These are phyloP conservation scores for Danio rerio DNA, from an alignment of 2,113 vertebrate species.

Conservation along the genomic window GRCz12tu NC_133200.1:34635501-34636000, in stretches of 20 bases:
- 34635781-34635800: slow-evolving; percentile 90
- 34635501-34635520: too few relatives aligned
- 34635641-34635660: slow-evolving; percentile 83
- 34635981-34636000: too few relatives aligned
- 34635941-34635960: too few relatives aligned
- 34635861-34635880: slow-evolving; percentile 98
- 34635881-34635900: slow-evolving; percentile 95
- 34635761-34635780: slow-evolving; percentile 81
- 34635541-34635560: slow-evolving; percentile 96
- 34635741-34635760: slow-evolving; percentile 82
- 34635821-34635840: slow-evolving; percentile 85
- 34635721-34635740: slow-evolving; percentile 75
- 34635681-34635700: slow-evolving; percentile 75
- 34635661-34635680: slow-evolving; percentile 75
- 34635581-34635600: slow-evolving; percentile 88
- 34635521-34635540: slow-evolving; percentile 72
- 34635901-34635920: slow-evolving; percentile 68
- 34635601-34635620: slow-evolving; percentile 93
- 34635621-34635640: slow-evolving; percentile 97
- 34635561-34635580: slow-evolving; percentile 90
- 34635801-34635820: slow-evolving; percentile 93
- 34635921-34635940: background rate
- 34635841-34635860: slow-evolving; percentile 90
- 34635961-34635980: too few relatives aligned
- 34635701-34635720: slow-evolving; percentile 73